Base-by-base conservation (phyloP, 2,113 vertebrate species). In the Aleadryas rufinucha region DNA sequence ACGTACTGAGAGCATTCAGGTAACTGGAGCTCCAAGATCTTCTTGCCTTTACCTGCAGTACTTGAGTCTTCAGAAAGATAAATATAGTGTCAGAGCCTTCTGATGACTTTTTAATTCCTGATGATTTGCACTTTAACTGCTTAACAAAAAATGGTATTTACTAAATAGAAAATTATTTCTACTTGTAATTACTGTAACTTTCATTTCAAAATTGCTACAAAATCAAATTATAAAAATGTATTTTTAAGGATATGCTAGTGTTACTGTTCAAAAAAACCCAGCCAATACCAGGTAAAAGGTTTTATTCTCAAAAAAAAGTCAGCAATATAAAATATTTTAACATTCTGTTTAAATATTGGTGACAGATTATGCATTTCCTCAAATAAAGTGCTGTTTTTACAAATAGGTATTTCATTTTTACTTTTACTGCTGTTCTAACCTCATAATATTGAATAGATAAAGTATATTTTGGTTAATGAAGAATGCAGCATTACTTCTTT, bases 341-440 rank as follows among this genome's bases (percentile, higher is more conserved):
- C 31, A 65, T 23, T 90, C 31, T 88, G 37, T 57, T 94, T 93
- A 97, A 94, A 97, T 94, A 96, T 6, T 70, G 42, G 74, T 87
- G 49, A 86, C 39, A 74, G 77, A 89, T 91, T 66, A 97, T 27
- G 37, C 35, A 56, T 94, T 87, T 91, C 45, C 26, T 92, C 90
- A 92, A 95, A 93, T 97, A 94, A 95, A 96, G 93, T 94, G 91
- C 95, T 91, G 28, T 70, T 78, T 93, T 89, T 94, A 97, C 45
- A 84, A 84, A 89, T 8, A 88, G 9, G 28, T 88, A 69, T 57
- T 94, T 88, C 19, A n/a, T 72, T 81, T 82, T 95, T 69, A 79
- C 23, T 78, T 84, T 93, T 66, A 93, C 37, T 83, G 65, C 56
- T 86, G 27, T 80, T 95, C 59, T 95, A 86, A 78, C 27, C 24